Evolutionary conservation across 2,113 vertebrate species (phyloP), one percentile per base, ranked within the genome.

Genomic region (Callionymus lyra): DNA sequence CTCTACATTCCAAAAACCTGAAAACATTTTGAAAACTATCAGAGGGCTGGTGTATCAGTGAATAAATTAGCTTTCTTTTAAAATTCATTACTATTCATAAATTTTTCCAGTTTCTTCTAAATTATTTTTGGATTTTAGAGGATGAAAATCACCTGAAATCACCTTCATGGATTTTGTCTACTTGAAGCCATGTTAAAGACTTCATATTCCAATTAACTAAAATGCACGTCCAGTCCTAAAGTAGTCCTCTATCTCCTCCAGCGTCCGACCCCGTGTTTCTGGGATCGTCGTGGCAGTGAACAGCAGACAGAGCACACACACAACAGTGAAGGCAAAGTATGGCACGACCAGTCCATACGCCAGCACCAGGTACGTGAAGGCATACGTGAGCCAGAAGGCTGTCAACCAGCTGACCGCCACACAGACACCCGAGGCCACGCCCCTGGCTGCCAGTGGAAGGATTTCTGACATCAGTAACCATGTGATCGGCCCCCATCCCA

Each of bases 401-500:
- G 92, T 95, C 61, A 93, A 37, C 92, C 94, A 99, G 84, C 93
- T 97, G 65, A 90, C 82, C 0, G 87, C 67, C 0, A 98, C 93
- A 0, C 93, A 97, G 34, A 97, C 73, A 0, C 94, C 94, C 0
- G 94, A 97, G 6, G 89, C 91, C 39, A 84, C 65, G 0, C 95
- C 95, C 0, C 94, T 82, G 2, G 90, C 86, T 9, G 80, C 87
- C 59, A 95, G 77, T 0, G 95, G 95, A 59, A 98, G 70, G 42
- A 99, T 87, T 77, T 97, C 94, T 0, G 93, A 91, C 94, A 97
- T 98, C 66, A 99, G 85, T 52, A 99, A 68, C 94, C 94, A 97
- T 1, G 94, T 93, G 77, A 97, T 92, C 37, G 95, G 94, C 1
- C 95, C 95, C 94, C 95, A 99, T 69, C 94, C 95, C 85, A 98